Percentiles rank a stretch among this genome's conserved stretches.
phyloP scores from a whole-genome alignment of 2,888 invertebrate genomes.

The Drosophila quinaria region DNA sequence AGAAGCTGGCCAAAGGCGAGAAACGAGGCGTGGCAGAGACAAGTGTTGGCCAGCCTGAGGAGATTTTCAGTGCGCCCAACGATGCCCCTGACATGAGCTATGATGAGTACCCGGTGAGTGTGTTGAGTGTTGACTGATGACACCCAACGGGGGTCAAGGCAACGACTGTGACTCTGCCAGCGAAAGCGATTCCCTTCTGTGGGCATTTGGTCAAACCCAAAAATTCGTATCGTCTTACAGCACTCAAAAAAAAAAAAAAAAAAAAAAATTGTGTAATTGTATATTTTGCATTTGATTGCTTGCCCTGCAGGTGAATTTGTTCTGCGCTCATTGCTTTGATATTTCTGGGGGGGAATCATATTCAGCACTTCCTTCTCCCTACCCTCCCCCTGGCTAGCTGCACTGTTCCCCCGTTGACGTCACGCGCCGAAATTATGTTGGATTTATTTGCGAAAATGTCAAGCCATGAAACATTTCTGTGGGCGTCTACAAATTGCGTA shows the following conservation, averaged over 20 bases:
- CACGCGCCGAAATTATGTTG: conserved; percentile 30
- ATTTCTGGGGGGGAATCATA: neutral
- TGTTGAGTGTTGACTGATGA: conserved; percentile 83
- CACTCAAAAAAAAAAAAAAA: conserved; percentile 32
- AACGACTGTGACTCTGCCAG: neutral
- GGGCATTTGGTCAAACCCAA: conserved; percentile 42
- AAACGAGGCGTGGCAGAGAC: conserved; percentile 44
- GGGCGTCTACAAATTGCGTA: conserved; percentile 29
- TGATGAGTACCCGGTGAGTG: conserved; percentile 85
- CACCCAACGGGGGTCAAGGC: neutral
- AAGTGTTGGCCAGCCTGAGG: conserved; percentile 76
- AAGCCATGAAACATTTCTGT: conserved; percentile 8
- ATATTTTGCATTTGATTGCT: conserved; percentile 77
- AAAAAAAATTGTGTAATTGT: conserved; percentile 61
- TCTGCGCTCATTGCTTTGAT: conserved; percentile 38
- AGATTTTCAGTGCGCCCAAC: conserved; percentile 76
- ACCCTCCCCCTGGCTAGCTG: neutral
- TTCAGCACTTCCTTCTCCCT: neutral
- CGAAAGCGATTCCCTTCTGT: conserved; percentile 4
- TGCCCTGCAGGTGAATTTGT: conserved; percentile 59
- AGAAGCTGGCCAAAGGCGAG: conserved; percentile 19
- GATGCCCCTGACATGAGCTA: conserved; percentile 78
- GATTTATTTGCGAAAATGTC: conserved; percentile 19
- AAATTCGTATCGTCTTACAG: conserved; percentile 63
- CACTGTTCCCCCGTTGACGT: conserved; percentile 42